Conservation (phyloP, 2,888 invertebrate species). For the Drosophila siamana region DNA sequence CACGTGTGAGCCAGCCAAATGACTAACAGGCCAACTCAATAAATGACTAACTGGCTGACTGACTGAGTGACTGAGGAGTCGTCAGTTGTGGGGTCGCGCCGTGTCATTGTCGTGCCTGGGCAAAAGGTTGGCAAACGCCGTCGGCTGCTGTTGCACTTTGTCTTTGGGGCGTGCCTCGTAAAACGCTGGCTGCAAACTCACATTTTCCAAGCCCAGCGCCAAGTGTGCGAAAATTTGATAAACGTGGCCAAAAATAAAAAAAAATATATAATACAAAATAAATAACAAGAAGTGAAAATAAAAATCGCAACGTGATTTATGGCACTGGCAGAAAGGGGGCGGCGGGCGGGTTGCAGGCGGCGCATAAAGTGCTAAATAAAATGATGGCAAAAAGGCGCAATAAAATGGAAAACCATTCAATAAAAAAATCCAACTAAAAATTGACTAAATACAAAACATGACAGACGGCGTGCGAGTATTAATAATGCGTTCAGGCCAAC, state of each 20-base stretch:
- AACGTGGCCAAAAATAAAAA: conserved; percentile 51
- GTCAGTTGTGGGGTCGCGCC: conserved; percentile 48
- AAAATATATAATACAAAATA: conserved; percentile 4
- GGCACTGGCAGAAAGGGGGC: conserved; percentile 46
- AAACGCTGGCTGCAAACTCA: conserved; percentile 64
- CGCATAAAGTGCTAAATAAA: conserved; percentile 33
- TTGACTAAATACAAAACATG: conserved; percentile 80
- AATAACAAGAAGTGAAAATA: conserved; percentile 9
- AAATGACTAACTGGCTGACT: conserved; percentile 20
- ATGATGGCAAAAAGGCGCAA: conserved; percentile 21
- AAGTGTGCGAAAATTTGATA: conserved; percentile 81
- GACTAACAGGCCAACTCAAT: conserved; percentile 40
- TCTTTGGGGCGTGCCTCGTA: conserved; percentile 65
- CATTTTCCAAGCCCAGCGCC: conserved; percentile 51
- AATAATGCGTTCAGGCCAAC: conserved; percentile 76
- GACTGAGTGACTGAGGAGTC: conserved; percentile 22
- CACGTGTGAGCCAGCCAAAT: conserved; percentile 66
- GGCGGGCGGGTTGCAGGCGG: conserved; percentile 3
- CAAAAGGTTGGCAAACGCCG: conserved; percentile 67
- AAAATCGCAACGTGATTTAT: conserved; percentile 70
- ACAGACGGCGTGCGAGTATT: conserved; percentile 82
- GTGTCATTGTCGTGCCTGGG: conserved; percentile 71
- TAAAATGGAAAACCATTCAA: conserved; percentile 69
- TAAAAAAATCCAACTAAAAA: conserved; percentile 59
- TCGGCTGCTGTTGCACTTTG: conserved; percentile 68